Percentiles rank a stretch among this genome's conserved stretches.
These are phyloP conservation scores for Felis catus DNA, from an alignment of 2,113 vertebrate genomes.

Conservation along the genomic window DNA sequence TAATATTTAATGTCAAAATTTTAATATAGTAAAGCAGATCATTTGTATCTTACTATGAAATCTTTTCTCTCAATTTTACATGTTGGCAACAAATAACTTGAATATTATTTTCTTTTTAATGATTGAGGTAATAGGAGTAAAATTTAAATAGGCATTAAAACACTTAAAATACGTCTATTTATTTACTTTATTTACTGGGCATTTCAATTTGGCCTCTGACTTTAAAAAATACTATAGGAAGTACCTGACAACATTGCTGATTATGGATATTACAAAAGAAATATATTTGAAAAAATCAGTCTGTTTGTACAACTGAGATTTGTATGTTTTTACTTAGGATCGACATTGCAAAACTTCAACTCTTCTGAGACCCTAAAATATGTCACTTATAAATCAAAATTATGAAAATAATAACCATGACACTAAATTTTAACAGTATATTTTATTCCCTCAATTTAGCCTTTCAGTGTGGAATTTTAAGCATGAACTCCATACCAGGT, in stretches of 20 bases:
- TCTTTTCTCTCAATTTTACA: not conserved
- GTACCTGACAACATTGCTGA: not conserved
- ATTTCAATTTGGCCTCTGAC: not conserved
- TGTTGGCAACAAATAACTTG: not conserved
- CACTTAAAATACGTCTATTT: not conserved
- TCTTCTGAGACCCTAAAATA: not conserved
- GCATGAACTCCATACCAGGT: not conserved
- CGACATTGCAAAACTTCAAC: not conserved
- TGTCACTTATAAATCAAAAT: not conserved
- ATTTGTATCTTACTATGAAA: not conserved
- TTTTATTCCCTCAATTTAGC: not conserved
- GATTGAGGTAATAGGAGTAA: not conserved
- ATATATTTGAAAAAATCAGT: not conserved
- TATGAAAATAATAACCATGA: not conserved
- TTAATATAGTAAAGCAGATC: not conserved
- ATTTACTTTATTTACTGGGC: not conserved
- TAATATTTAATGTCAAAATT: not conserved
- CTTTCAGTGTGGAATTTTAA: not conserved
- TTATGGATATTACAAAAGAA: not conserved
- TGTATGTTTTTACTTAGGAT: not conserved
- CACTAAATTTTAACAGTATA: not conserved
- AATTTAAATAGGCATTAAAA: not conserved
- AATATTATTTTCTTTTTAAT: not conserved
- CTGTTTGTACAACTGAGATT: not conserved
- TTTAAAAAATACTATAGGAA: not conserved